Evolutionary conservation across 2,888 invertebrate genomes (phyloP), one percentile per base, ranked within the genome.

Genomic region (Perithous albicinctus): DNA sequence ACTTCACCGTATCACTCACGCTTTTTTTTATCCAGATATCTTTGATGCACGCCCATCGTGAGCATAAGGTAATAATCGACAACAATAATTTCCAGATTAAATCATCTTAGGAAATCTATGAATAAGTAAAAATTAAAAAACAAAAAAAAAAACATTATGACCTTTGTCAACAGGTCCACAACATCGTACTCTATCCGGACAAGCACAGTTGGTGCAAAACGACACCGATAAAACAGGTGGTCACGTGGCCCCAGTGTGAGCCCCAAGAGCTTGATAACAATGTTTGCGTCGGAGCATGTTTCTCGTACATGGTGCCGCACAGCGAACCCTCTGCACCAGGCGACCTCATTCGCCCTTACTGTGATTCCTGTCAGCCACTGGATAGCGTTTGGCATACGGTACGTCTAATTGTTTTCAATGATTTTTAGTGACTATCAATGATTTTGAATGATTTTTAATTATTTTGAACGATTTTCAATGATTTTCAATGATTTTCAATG

Each of bases 161-260:
- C 56, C 75, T 77, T 72, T 23, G 56, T 80, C 69, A 77, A 54
- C 84, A 95, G 95, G 95, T 96, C 6, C 95, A 96, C 93, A 96
- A 96, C 89, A 95, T 96, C 80, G 95, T 95, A 2, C 91, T 96
- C 48, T 95, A 96, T 87, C 95, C 95, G 1, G 95, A 96, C 89
- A 95, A 95, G 86, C 95, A 95, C 89, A 95, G 95, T 26, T 96
- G 96, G 95, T 96, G 96, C 90, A 95, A 95, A 88, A 95, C 95
- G 18, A 95, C 95, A 32, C 94, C 95, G 4, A 96, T 96, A 84
- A 95, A 95, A 88, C 96, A 96, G 91, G 95, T 95, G 23, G 95
- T 96, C 43, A 94, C 95, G n/a, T 94, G 94, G 90, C 94, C 95
- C 0, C 95, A 95, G 72, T 95, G 95, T 88, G 94, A 94, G 83